Percentiles rank a stretch among this genome's conserved stretches.
These are phyloP conservation scores for Apamea anceps DNA, from an alignment of 2,888 invertebrate genomes.

Conservation along the genomic window DNA sequence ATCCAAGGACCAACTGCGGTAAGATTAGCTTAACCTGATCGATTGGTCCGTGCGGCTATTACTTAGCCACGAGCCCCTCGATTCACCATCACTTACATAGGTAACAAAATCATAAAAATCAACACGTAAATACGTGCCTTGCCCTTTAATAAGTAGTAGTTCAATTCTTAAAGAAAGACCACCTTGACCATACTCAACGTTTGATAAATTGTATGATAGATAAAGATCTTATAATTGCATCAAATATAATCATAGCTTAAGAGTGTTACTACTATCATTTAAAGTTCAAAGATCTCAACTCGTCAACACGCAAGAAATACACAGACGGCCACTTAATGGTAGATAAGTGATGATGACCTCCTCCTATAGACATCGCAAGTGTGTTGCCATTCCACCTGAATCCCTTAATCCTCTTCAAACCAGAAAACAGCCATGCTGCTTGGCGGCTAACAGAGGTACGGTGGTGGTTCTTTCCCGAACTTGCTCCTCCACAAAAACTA, in stretches of 20 bases:
- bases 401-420: neutral
- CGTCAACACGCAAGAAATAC: neutral
- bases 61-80: too few relatives aligned
- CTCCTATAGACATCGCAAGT: too few relatives aligned
- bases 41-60: too few relatives aligned
- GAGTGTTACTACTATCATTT: neutral
- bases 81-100: too few relatives aligned
- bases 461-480: neutral
- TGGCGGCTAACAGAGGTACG: neutral
- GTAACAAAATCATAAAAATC: neutral
- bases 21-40: too few relatives aligned
- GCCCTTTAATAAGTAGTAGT: neutral
- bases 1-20: too few relatives aligned
- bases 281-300: constrained; percentile 5
- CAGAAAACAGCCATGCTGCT: neutral
- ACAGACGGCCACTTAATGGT: neutral
- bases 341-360: too few relatives aligned
- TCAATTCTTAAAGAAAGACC: neutral
- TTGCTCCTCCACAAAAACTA: neutral
- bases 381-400: neutral
- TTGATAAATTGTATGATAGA: neutral
- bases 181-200: neutral
- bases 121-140: neutral
- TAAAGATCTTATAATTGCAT: constrained; percentile 5
- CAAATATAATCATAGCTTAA: constrained; percentile 15